A percentile compares a stretch with the other conserved stretches of the same genome.
Conservation (phyloP, 1,140 invertebrate genomes). For the Eriosoma lanigerum region DNA sequence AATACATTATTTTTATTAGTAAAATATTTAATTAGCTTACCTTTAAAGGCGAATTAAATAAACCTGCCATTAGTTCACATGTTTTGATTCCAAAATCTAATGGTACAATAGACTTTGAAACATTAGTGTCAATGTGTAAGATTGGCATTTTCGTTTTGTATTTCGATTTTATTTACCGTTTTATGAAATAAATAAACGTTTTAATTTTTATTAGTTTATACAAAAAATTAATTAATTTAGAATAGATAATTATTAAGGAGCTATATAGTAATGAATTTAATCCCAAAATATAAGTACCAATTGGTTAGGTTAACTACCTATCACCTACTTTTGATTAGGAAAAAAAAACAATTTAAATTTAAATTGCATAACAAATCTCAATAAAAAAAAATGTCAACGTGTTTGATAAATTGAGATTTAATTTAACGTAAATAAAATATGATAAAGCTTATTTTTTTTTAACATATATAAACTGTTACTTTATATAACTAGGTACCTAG, state of each 20-base stretch:
- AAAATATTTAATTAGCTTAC: not conserved
- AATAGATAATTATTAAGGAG: not conserved
- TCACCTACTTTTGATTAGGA: not conserved
- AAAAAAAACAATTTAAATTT: not conserved
- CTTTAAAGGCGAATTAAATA: constrained; percentile 18
- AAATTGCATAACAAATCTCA: not conserved
- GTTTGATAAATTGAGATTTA: not conserved
- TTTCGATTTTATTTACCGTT: not conserved
- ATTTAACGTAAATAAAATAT: not conserved
- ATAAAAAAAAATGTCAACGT: not conserved
- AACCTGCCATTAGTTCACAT: constrained; percentile 21
- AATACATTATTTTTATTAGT: not conserved
- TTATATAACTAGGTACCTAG: too few species aligned
- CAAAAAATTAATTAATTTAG: not conserved
- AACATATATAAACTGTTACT: too few species aligned
- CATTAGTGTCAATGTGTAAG: constrained; percentile 14
- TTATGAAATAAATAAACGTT: too few species aligned
- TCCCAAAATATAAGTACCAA: too few species aligned
- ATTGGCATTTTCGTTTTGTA: constrained; percentile 19
- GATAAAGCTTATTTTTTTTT: not conserved
- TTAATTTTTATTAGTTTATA: not conserved
- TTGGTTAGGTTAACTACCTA: too few species aligned
- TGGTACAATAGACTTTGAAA: not conserved
- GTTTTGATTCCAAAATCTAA: constrained; percentile 2
- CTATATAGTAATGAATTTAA: too few species aligned